These are phyloP conservation scores for Megatriorchis doriae DNA, from an alignment of 2,113 vertebrate genomes.

Conservation along the genomic window DNA sequence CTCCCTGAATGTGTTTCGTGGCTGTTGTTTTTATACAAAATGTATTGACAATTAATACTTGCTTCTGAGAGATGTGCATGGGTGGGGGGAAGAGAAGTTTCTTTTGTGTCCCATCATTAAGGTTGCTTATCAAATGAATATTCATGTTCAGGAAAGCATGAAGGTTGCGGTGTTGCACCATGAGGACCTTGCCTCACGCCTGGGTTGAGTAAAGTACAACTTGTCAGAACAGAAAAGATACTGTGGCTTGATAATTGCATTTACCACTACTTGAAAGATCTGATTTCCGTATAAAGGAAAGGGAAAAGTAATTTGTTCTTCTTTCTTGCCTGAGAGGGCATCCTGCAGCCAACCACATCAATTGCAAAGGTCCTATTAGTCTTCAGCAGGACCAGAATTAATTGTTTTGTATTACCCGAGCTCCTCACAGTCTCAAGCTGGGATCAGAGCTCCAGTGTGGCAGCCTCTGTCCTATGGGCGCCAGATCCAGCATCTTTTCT, in stretches of 20 bases:
- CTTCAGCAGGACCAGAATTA: not conserved
- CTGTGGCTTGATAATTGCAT: not conserved
- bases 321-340: not conserved
- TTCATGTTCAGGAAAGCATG: not conserved
- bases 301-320: not conserved
- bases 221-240: not conserved
- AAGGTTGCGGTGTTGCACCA: not conserved
- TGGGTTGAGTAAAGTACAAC: not conserved
- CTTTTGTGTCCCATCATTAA: not conserved
- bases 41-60: not conserved
- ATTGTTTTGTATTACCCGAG: not conserved
- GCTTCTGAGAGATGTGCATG: not conserved
- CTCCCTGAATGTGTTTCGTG: not conserved
- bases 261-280: not conserved
- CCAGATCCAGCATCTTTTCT: not conserved
- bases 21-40: not conserved
- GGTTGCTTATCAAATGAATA: not conserved
- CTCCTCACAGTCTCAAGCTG: not conserved
- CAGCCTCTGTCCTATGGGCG: not conserved
- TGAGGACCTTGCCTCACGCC: not conserved
- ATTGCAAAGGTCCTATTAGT: not conserved
- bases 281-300: not conserved
- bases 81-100: not conserved
- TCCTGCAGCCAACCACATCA: not conserved
- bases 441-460: not conserved